Conservation (phyloP, 1,140 invertebrate genomes). For the Schlechtendalia chinensis region DNA sequence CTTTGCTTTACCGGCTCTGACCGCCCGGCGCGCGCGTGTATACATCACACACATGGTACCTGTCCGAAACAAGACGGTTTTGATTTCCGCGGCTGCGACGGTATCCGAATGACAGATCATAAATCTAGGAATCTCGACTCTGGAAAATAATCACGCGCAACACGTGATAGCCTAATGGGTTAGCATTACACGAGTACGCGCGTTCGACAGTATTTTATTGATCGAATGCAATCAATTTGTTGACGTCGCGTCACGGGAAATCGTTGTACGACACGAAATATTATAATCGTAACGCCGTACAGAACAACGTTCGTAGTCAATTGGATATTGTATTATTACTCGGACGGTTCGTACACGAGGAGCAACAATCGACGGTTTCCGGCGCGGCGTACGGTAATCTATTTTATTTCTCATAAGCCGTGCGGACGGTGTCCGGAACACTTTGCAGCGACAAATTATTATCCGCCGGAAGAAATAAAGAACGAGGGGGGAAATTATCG, state of each 20-base stretch:
- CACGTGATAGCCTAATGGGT: background rate
- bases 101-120: no score
- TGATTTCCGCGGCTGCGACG: no score
- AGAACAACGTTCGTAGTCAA: background rate
- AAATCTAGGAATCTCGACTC: background rate
- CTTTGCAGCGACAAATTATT: conserved; percentile 17
- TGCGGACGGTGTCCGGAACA: background rate
- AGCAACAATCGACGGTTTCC: conserved; percentile 29
- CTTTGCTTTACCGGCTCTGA: background rate
- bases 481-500: background rate
- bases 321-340: background rate
- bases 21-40: background rate
- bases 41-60: background rate
- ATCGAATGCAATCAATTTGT: no score
- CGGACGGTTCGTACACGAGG: background rate
- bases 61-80: background rate
- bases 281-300: no score
- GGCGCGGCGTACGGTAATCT: conserved; percentile 17
- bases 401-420: conserved; percentile 13
- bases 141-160: background rate
- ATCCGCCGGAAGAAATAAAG: background rate
- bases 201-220: no score
- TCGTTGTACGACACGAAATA: background rate
- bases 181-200: no score
- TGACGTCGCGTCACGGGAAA: background rate